Base-by-base conservation (phyloP, 2,888 invertebrate species). In the Orthonevra nobilis region DNA sequence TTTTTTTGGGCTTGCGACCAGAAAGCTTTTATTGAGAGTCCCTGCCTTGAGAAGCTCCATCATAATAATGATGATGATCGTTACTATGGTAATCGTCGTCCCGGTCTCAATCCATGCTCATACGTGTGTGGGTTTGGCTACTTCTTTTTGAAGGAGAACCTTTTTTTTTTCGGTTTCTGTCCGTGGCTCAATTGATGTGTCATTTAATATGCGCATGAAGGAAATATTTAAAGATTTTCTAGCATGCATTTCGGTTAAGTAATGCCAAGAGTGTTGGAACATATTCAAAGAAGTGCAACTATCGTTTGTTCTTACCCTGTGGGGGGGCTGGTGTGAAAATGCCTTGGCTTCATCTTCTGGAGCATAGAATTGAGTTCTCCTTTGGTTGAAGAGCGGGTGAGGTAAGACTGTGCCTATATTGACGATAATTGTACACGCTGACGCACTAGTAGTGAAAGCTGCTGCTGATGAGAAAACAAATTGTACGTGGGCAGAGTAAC, bases 371-470 rank as follows among this genome's bases (percentile, higher is more conserved):
- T 54, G 48, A 42, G 60, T 66, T 61, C 38, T 73, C 42, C 66
- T 54, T 30, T 19, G 17, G 19, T 23, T 28, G 2, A 7, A 20
- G 34, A 7, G 36, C 23, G 1, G 5, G 28, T 2, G 3, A 2
- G 28, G 28, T 12, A 20, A 19, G 36, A 32, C 50, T 66, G 30
- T 73, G 66, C 72, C 73, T 64, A 79, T 61, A 19, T 44, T 28
- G 56, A 48, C 54, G 52, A 66, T 79, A 72, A 79, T 79, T 79
- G 77, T 72, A 32, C 38, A n/a, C n/a, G 60, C 54, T 42, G 69
- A 56, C 58, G 50, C 56, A 58, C 64, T 54, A 52, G 40, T 68
- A 73, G 79, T 73, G 79, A 79, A 79, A 79, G 79, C 79, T 66
- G 64, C 20, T 26, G 56, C 5, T 52, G 64, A 54, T 61, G 38